These are phyloP conservation scores for Agonopterix arenella DNA, from an alignment of 2,888 invertebrate genomes.

Conservation along the genomic window DNA sequence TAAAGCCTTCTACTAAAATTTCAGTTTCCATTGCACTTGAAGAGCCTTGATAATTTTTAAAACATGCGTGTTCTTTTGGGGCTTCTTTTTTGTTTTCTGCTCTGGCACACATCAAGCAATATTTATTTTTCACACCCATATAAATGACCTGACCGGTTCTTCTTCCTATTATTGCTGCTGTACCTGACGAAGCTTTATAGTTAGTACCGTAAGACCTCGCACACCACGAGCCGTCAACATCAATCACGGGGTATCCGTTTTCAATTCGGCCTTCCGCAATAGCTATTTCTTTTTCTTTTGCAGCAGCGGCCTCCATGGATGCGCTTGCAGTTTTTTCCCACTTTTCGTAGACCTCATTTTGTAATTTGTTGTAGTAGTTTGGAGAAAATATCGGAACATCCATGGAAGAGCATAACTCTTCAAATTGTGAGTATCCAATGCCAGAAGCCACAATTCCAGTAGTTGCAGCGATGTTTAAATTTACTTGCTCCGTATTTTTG, in stretches of 20 bases:
- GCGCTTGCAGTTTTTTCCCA: constrained; percentile 7
- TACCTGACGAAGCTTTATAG: constrained; percentile 6
- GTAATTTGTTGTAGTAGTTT: not conserved
- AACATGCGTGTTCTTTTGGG: constrained; percentile 11
- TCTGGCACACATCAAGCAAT: constrained; percentile 11
- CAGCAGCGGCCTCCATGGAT: constrained; percentile 10
- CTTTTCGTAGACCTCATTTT: constrained; percentile 8
- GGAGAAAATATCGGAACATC: constrained; percentile 4
- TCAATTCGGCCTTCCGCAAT: constrained; percentile 11
- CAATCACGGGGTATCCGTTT: constrained; percentile 11
- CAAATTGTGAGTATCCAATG: constrained; percentile 9
- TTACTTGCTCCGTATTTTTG: not conserved
- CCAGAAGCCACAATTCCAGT: constrained; percentile 10
- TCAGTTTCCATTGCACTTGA: constrained; percentile 14
- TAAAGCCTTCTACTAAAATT: constrained; percentile 17
- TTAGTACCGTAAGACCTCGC: constrained; percentile 11
- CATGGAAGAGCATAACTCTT: constrained; percentile 4
- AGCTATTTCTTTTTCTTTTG: constrained; percentile 12
- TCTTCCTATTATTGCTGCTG: constrained; percentile 10
- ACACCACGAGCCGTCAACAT: constrained; percentile 16
- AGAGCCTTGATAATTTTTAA: constrained; percentile 13
- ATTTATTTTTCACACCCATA: constrained; percentile 11
- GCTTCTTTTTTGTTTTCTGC: constrained; percentile 9
- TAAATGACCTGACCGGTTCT: constrained; percentile 11
- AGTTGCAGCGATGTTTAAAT: constrained; percentile 9